phyloP scores from a whole-genome alignment of 1,140 invertebrate species.

The Brachystomella parvula region DNA sequence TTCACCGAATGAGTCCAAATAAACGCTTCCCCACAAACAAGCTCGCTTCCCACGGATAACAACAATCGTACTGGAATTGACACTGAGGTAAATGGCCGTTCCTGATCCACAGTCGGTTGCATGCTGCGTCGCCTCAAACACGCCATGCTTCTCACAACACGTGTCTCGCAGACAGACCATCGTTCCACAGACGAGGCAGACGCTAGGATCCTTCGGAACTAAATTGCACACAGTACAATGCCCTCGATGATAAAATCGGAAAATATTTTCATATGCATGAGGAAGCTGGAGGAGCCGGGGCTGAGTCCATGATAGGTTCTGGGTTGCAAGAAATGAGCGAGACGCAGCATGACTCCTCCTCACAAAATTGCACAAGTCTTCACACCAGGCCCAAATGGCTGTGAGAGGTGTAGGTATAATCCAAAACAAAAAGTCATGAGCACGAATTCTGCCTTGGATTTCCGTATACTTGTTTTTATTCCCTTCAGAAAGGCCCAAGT shows the following conservation, averaged over 20 bases:
- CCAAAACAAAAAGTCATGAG: conserved; percentile 35
- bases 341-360: conserved; percentile 50
- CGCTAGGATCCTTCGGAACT: conserved; percentile 80
- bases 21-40: conserved; percentile 92
- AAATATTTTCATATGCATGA: conserved; percentile 83
- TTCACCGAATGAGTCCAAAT: conserved; percentile 93
- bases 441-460: conserved; percentile 16
- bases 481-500: conserved; percentile 54
- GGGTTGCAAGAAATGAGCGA: conserved; percentile 56
- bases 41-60: conserved; percentile 84
- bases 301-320: conserved; percentile 64
- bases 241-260: conserved; percentile 84
- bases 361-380: conserved; percentile 53
- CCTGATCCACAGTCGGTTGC: conserved; percentile 86
- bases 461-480: conserved; percentile 49
- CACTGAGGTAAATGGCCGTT: conserved; percentile 85
- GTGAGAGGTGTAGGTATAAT: conserved; percentile 33
- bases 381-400: conserved; percentile 52
- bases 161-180: conserved; percentile 85
- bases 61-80: conserved; percentile 90
- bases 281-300: conserved; percentile 76
- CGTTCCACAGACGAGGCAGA: conserved; percentile 88
- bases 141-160: conserved; percentile 72
- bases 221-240: conserved; percentile 76
- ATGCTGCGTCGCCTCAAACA: conserved; percentile 81